These are phyloP conservation scores for Lycocorax pyrrhopterus DNA, from an alignment of 2,113 vertebrate genomes.

Conservation along the genomic window DNA sequence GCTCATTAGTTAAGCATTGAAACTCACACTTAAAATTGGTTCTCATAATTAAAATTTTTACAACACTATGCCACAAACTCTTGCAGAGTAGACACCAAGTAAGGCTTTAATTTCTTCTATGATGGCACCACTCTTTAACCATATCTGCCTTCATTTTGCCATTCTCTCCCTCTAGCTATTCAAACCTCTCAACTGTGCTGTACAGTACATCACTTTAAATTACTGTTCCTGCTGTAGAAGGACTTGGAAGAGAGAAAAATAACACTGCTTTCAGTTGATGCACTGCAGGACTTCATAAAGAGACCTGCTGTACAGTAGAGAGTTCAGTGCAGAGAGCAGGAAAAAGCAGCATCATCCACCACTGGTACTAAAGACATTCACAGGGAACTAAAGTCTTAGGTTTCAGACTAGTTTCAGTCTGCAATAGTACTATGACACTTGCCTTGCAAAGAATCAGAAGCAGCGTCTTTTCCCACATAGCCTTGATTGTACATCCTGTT, in stretches of 20 bases:
- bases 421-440: neutral
- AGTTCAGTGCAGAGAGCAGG: neutral
- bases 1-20: neutral
- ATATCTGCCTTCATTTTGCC: neutral
- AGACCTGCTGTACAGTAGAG: neutral
- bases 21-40: neutral
- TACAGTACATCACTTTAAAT: neutral
- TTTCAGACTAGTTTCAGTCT: neutral
- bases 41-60: neutral
- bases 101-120: neutral
- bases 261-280: neutral
- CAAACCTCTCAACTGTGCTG: neutral
- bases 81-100: neutral
- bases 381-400: neutral
- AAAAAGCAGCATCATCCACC: neutral
- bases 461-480: neutral
- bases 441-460: neutral
- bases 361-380: neutral
- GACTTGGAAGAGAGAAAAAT: neutral
- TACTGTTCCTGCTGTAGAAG: neutral
- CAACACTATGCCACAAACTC: neutral
- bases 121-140: neutral
- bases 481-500: neutral
- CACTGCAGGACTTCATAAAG: neutral
- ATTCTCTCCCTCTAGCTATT: neutral